These are phyloP conservation scores for Heterochromis multidens DNA, from an alignment of 2,113 vertebrate species.

Conservation along the genomic window DNA sequence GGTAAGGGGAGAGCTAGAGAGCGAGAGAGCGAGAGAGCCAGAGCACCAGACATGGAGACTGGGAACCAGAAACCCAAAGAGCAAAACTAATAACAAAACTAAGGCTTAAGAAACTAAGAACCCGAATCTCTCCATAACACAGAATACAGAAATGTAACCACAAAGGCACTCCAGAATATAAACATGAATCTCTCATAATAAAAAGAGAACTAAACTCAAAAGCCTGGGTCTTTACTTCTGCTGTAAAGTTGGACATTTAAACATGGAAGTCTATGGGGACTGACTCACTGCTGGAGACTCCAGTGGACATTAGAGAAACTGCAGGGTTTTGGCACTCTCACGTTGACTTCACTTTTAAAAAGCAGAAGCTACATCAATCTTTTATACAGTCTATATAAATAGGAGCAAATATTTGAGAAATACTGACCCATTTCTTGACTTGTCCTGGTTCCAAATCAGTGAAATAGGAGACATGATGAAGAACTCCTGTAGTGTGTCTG, in stretches of 20 bases:
- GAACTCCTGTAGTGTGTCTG: not conserved
- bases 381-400: not conserved
- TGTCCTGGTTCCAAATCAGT: not conserved
- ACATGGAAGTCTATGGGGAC: not conserved
- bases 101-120: no score
- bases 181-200: no score
- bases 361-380: not conserved
- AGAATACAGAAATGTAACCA: no score
- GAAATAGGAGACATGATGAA: not conserved
- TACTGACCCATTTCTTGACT: not conserved
- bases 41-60: no score
- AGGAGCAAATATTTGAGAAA: not conserved
- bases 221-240: accelerated
- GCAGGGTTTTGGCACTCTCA: not conserved
- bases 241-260: not conserved
- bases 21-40: no score
- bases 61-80: no score
- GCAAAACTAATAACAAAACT: no score
- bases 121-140: no score
- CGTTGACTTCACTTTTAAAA: not conserved
- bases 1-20: no score
- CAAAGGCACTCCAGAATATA: no score
- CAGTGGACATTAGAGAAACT: not conserved
- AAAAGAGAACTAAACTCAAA: no score
- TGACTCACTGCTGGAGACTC: not conserved